Evolutionary conservation across 2,797 vertebrate species (phyloP).

Genomic region (Rhinogobio ventralis): DNA sequence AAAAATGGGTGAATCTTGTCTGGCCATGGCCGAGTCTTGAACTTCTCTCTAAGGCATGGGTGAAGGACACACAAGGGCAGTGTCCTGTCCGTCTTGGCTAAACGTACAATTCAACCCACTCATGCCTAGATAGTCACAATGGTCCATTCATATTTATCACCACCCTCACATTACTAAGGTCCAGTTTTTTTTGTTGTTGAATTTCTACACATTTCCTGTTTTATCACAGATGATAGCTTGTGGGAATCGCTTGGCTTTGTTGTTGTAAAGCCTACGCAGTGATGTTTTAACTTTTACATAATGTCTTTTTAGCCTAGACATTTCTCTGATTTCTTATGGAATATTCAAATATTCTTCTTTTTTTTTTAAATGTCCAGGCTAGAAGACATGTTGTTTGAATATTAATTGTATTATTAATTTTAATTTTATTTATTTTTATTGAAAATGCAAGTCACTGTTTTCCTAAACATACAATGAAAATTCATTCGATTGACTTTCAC

Average conservation of each 20-base stretch:
- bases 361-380: too few species aligned
- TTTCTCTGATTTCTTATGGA: background rate
- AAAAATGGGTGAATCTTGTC: constrained; percentile 1
- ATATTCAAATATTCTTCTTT: background rate
- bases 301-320: background rate
- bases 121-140: constrained; percentile 38
- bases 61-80: constrained; percentile 46
- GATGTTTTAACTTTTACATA: background rate
- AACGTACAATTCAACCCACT: background rate
- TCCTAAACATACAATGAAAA: background rate
- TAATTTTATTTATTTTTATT: background rate
- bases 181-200: background rate
- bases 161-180: constrained; percentile 27
- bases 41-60: constrained; percentile 10
- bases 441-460: background rate
- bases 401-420: background rate
- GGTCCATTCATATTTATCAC: constrained; percentile 49
- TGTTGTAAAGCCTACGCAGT: background rate
- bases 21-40: constrained; percentile 22
- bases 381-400: background rate
- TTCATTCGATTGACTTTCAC: too few species aligned
- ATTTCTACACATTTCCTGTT: constrained; percentile 19
- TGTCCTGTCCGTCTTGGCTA: background rate
- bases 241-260: background rate
- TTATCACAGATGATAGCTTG: constrained; percentile 20